Evolutionary conservation across 2,113 vertebrate species (phyloP).

Genomic region (Trogon melanurus): DNA sequence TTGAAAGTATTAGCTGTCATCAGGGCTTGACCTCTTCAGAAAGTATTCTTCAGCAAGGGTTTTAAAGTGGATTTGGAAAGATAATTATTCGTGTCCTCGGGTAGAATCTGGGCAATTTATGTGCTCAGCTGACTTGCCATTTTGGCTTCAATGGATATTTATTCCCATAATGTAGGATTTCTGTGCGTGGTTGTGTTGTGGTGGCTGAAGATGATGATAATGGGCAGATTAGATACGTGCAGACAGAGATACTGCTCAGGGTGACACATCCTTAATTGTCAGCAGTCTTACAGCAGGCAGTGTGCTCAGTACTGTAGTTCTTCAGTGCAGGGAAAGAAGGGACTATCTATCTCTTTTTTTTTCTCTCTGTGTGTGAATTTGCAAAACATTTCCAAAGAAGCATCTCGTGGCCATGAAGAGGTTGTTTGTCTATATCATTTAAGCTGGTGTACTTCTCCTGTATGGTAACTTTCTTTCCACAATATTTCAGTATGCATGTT

Average conservation of each 20-base stretch:
- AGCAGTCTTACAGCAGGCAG: neutral
- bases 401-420: neutral
- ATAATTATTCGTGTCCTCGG: constrained; percentile 38
- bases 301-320: constrained; percentile 23
- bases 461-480: neutral
- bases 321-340: constrained; percentile 30
- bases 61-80: constrained; percentile 55
- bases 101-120: constrained; percentile 41
- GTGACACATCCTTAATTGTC: constrained; percentile 39
- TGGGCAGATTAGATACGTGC: neutral
- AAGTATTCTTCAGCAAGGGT: constrained; percentile 29
- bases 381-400: constrained; percentile 8
- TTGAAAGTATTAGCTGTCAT: constrained; percentile 41
- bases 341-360: neutral
- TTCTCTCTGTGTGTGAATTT: neutral
- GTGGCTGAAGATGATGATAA: neutral
- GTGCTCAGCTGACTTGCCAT: constrained; percentile 26
- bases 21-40: constrained; percentile 49
- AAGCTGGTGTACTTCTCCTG: neutral
- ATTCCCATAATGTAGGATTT: neutral
- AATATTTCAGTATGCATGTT: neutral
- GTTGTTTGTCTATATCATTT: neutral
- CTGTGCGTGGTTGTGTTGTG: neutral
- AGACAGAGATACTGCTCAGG: constrained; percentile 17
- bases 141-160: constrained; percentile 38